Evolutionary conservation across 2,888 invertebrate species (phyloP).

Genomic region (Acleris emargana): DNA sequence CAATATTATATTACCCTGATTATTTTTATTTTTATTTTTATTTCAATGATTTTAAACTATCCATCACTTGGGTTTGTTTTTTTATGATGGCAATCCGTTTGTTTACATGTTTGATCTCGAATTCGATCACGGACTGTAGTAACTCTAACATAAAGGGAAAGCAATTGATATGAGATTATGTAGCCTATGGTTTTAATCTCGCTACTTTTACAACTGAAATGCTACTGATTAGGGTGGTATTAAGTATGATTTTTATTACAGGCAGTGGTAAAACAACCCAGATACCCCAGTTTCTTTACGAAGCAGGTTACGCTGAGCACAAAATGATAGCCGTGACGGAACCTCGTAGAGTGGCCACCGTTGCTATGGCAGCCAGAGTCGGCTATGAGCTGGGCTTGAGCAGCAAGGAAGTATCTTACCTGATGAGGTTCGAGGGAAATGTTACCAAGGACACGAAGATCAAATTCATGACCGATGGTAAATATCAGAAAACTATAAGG

Average conservation of each 20-base stretch:
- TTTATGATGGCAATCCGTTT: no score
- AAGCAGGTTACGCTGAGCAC: slow-evolving; percentile 94
- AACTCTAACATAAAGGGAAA: no score
- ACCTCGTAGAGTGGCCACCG: slow-evolving; percentile 98
- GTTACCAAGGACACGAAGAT: slow-evolving; percentile 93
- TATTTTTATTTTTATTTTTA: no score
- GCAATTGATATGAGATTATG: no score
- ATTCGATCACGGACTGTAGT: no score
- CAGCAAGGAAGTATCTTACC: slow-evolving; percentile 90
- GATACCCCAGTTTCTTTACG: slow-evolving; percentile 98
- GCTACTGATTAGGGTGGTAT: not conserved
- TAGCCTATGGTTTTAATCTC: no score
- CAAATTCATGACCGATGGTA: slow-evolving; percentile 98
- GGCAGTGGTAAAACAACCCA: slow-evolving; percentile 98
- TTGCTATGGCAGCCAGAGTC: slow-evolving; percentile 97
- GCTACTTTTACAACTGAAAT: no score
- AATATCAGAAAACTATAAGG: slow-evolving; percentile 30
- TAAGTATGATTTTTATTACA: slow-evolving; percentile 40
- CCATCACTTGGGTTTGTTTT: no score
- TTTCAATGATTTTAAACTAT: no score
- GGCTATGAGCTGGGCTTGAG: slow-evolving; percentile 93
- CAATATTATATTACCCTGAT: no score
- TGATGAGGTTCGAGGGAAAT: slow-evolving; percentile 98
- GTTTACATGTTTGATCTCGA: no score
- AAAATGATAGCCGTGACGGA: slow-evolving; percentile 97